phyloP scores from a whole-genome alignment of 2,113 vertebrate genomes.

The Tenrec ecaudatus region DNA sequence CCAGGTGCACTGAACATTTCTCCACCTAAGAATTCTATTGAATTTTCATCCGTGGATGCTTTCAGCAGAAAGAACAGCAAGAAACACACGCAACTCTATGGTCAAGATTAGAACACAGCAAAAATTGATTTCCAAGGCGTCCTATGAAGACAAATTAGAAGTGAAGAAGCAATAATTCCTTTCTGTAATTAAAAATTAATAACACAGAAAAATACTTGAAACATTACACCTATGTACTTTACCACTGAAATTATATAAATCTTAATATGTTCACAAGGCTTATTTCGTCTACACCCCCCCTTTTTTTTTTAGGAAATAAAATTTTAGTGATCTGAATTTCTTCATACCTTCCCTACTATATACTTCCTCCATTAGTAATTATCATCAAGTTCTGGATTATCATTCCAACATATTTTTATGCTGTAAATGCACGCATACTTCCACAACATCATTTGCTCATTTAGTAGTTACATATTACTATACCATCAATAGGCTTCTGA shows the following conservation, averaged over 20 bases:
- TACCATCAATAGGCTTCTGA: background rate
- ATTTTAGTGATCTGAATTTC: background rate
- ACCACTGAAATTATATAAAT: background rate
- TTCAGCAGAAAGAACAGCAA: background rate
- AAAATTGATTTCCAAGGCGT: background rate
- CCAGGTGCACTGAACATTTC: background rate
- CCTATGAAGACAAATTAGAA: background rate
- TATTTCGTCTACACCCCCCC: background rate
- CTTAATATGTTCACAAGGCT: background rate
- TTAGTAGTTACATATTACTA: background rate
- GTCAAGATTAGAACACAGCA: background rate
- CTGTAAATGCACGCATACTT: background rate
- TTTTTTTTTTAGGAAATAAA: background rate
- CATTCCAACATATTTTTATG: background rate
- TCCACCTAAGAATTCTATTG: background rate
- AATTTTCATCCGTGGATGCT: slow-evolving; percentile 14
- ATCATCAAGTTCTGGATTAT: background rate
- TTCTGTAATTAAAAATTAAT: slow-evolving; percentile 25
- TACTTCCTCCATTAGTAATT: background rate
- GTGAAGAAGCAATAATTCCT: background rate
- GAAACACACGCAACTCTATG: background rate
- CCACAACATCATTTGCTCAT: background rate
- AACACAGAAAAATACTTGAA: slow-evolving; percentile 43
- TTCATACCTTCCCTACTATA: background rate
- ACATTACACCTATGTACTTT: background rate